Evolutionary conservation across 2,888 invertebrate species (phyloP).

Genomic region (Proisotoma minuta): DNA sequence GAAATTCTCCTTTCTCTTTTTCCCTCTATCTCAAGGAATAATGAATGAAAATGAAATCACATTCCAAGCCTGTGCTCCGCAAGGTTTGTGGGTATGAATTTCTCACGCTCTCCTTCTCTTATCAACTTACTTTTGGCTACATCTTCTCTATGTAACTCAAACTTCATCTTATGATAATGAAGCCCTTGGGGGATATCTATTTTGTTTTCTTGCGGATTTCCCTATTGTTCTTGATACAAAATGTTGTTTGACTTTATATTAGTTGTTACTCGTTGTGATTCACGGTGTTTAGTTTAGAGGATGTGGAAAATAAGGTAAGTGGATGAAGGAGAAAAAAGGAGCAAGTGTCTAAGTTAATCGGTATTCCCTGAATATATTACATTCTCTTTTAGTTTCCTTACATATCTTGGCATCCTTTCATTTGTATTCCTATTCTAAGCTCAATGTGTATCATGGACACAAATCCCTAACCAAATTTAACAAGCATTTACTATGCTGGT

Average conservation of each 20-base stretch:
- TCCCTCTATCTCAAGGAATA: not conserved
- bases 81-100: not conserved
- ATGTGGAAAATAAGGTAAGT: not conserved
- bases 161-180: slow-evolving; percentile 17
- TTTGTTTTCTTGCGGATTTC: not conserved
- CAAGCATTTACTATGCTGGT: not conserved
- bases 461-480: slow-evolving; percentile 18
- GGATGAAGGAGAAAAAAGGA: not conserved
- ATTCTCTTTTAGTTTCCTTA: not conserved
- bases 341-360: not conserved
- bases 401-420: no score
- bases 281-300: not conserved
- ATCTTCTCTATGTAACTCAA: not conserved
- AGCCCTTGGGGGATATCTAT: slow-evolving; percentile 14
- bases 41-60: not conserved
- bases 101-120: not conserved
- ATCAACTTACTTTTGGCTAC: not conserved
- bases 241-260: not conserved
- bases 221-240: not conserved
- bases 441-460: not conserved
- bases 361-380: not conserved
- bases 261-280: not conserved
- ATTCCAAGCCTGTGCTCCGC: not conserved
- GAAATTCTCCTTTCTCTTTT: not conserved
- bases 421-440: not conserved